Base-by-base conservation (phyloP, 2,888 invertebrate species). In the Torymus tubicola region DNA sequence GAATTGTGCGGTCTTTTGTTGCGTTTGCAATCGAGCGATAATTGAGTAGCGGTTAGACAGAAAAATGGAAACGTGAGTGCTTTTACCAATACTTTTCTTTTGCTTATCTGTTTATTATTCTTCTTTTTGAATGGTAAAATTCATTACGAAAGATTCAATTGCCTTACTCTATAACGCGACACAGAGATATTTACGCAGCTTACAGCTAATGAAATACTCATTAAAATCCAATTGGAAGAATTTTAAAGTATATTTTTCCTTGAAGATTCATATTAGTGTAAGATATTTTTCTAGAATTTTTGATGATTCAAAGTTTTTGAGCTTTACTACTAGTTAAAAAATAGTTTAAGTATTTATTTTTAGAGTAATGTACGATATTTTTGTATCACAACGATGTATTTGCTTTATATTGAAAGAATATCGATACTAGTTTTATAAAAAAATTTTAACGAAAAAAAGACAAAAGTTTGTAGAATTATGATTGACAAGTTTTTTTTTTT, bases 1-100 rank as follows among this genome's bases (percentile, higher is more conserved):
- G 69, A 78, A 64, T 69, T 63, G 55, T 72, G 58, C 10, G 13
- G 42, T 58, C 21, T 13, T 24, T 21, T 13, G 21, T 69, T 64
- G n/a, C 53, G 58, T 24, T 13, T 68, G 69, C 14, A 12, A 50
- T 74, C 60, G 24, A 64, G 42, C 10, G 57, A 64, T 65, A 50
- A 70, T 50, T 50, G 21, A 18, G 55, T 58, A 74, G 64, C 64
- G 53, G 31, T 53, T 31, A 31, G 31, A 61, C n/a, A n/a, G 16
- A 18, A 65, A 71, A 24, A 14, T 31, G 31, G 4, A 52, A n/a
- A 63, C 58, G 64, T 55, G 61, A 67, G 18, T 67, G 61, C 55
- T 65, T 75, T 71, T 61, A 52, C 21, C 24, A 61, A 18, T 50
- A 64, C 11, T 21, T 55, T 69, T 53, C 42, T 71, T 52, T 11